Evolutionary conservation across 2,797 vertebrate species (phyloP).

Genomic region (Eulemur rubriventer): DNA sequence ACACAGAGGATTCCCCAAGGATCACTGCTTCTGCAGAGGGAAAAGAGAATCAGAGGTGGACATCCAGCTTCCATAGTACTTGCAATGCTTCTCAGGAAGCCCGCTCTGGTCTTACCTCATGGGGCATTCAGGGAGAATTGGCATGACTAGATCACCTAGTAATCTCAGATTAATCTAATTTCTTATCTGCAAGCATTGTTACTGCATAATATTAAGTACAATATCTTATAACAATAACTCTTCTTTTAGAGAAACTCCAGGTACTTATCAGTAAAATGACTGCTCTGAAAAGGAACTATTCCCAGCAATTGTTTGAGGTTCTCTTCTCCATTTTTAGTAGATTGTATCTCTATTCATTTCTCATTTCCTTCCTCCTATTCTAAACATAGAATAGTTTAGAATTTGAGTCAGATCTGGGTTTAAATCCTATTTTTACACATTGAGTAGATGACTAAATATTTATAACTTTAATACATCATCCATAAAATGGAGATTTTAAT

Average conservation of each 20-base stretch:
- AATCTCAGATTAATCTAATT: background rate
- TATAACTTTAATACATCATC: background rate
- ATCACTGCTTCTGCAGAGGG: background rate
- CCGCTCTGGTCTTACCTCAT: background rate
- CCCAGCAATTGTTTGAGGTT: background rate
- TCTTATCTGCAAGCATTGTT: background rate
- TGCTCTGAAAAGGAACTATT: background rate
- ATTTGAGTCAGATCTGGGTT: background rate
- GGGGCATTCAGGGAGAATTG: background rate
- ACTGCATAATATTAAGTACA: background rate
- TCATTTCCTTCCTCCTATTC: background rate
- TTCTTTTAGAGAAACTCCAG: background rate
- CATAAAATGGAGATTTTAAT: background rate
- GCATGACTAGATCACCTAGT: background rate
- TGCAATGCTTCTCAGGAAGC: background rate
- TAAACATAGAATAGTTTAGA: background rate
- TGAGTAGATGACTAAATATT: background rate
- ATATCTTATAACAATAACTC: background rate
- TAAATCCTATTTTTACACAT: background rate
- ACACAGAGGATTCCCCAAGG: background rate
- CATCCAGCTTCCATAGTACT: background rate
- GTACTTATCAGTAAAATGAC: background rate
- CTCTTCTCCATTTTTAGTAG: background rate
- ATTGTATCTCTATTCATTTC: background rate
- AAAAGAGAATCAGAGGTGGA: background rate